Evolutionary conservation across 64 coral and sea anemone genomes (phyloP), one percentile per base, ranked within the genome.

Genomic region (Stichodactyla mertensii): DNA sequence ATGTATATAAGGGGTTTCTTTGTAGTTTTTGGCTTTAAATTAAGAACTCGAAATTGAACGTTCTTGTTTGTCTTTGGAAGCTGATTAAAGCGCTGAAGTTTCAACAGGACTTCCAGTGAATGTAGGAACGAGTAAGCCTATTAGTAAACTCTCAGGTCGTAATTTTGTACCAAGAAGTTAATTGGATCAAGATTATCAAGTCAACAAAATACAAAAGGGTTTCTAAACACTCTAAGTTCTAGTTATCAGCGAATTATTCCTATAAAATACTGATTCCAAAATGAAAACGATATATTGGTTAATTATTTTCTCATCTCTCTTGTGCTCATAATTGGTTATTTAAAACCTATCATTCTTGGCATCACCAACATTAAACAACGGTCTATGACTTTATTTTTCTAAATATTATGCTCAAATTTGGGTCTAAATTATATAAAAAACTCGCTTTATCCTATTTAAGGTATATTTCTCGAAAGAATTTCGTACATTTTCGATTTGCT

Each of bases 391-490:
- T 7, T 74, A 26, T 26, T 28, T 74, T 74, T 74, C 69, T 74
- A 74, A 74, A 74, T 74, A 74, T 74, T 74, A 74, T 31, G 69
- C 23, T 31, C 69, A 74, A 74, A 27, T 74, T 74, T 74, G 69
- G 27, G 69, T 8, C 69, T 74, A 74, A 74, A 74, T 74, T 36
- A 74, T 74, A 74, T 74, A 74, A 74, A 74, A n/a, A 8, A 9
- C 69, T 74, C 24, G 7, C n/a, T 74, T 74, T 74, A 23, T 74
- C 69, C 69, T 74, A 12, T 3, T 74, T 74, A 74, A 31, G 26
- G 9, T 23, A 31, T 74, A 74, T 27, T 74, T 74, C 64, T 74
- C 69, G n/a, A 74, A 1, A 74, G 24, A 26, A 74, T 28, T 74
- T 74, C 36, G 69, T 74, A 74, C 36, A 26, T 74, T 74, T 74